Percentiles rank a stretch among this genome's conserved stretches.
These are phyloP conservation scores for Cremastinae sp. DNA, from an alignment of 2,888 invertebrate species.

Conservation along the genomic window DNA sequence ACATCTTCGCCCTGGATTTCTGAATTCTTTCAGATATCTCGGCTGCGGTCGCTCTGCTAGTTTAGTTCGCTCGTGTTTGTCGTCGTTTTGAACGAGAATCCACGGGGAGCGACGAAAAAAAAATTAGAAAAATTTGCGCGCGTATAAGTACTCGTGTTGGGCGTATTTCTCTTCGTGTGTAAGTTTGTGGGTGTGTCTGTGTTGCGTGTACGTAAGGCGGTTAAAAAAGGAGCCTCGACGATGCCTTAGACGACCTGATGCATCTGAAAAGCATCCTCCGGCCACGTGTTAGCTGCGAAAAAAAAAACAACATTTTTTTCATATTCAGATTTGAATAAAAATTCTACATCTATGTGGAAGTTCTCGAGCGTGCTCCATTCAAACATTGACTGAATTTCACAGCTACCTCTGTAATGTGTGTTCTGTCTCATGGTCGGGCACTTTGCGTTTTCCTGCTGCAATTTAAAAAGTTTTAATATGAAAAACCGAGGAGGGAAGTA, in stretches of 20 bases:
- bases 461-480: constrained; percentile 1
- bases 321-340: constrained; percentile 72
- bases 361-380: constrained; percentile 35
- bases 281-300: constrained; percentile 79
- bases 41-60: background rate
- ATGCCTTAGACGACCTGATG: constrained; percentile 74
- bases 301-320: constrained; percentile 74
- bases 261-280: constrained; percentile 74
- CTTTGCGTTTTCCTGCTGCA: constrained; percentile 79
- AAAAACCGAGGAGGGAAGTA: no score
- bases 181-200: constrained; percentile 3
- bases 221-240: constrained; percentile 39
- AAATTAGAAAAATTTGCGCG: background rate
- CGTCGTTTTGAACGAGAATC: background rate
- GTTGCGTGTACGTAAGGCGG: constrained; percentile 29
- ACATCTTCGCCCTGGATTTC: no score
- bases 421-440: constrained; percentile 95
- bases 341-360: constrained; percentile 63
- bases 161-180: background rate
- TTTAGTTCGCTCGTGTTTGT: background rate
- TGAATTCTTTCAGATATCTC: background rate
- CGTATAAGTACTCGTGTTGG: background rate
- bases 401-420: constrained; percentile 92
- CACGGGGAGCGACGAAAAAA: no score
- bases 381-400: constrained; percentile 53